A percentile compares a stretch with the other conserved stretches of the same genome.
Evolutionary conservation across 1,140 invertebrate genomes (phyloP).

Genomic region (Subanguina moxae): DNA sequence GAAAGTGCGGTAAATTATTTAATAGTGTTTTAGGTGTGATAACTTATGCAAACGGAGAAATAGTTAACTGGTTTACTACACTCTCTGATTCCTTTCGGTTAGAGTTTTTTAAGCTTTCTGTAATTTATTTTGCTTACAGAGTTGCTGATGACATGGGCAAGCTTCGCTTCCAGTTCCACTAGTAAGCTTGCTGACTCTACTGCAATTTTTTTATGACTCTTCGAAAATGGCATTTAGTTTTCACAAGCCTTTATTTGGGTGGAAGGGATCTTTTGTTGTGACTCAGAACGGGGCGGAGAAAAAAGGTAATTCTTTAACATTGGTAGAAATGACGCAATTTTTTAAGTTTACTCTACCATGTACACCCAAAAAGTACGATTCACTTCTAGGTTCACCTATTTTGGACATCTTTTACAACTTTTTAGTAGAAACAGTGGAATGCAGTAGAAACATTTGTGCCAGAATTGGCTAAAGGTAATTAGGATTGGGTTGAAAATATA

Average conservation of each 20-base stretch:
- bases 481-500: too few species aligned
- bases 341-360: too few species aligned
- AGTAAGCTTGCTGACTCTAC: constrained; percentile 93
- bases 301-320: too few species aligned
- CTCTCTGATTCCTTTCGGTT: constrained; percentile 84
- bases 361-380: too few species aligned
- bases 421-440: too few species aligned
- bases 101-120: constrained; percentile 3
- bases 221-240: constrained; percentile 63
- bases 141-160: constrained; percentile 92
- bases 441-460: too few species aligned
- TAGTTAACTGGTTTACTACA: constrained; percentile 94
- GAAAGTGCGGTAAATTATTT: too few species aligned
- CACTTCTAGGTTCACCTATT: too few species aligned
- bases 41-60: constrained; percentile 82
- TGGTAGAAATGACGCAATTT: too few species aligned
- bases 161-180: constrained; percentile 81
- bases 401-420: too few species aligned
- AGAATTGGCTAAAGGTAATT: too few species aligned
- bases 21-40: constrained; percentile 68
- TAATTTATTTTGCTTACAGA: constrained; percentile 27
- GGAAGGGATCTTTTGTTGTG: constrained; percentile 93
- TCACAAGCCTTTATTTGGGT: constrained; percentile 89
- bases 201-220: constrained; percentile 72
- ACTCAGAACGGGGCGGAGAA: constrained; percentile 62